phyloP scores from a whole-genome alignment of 2,113 vertebrate genomes.

The Odontesthes bonariensis region DNA sequence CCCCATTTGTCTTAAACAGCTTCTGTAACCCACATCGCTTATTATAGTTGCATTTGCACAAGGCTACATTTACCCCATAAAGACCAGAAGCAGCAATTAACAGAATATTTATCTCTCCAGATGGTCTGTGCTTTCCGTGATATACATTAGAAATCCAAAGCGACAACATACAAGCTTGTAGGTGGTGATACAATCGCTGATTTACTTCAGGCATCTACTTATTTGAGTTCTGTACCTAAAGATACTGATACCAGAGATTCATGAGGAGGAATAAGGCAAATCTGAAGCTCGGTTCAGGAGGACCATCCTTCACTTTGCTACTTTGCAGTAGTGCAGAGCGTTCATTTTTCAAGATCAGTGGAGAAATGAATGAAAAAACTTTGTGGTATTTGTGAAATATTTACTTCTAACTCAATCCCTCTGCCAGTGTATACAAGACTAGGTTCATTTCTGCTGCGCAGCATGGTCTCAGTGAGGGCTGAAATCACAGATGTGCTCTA shows the following conservation, averaged over 20 bases:
- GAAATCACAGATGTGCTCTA: slow-evolving; percentile 83
- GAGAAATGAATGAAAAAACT: slow-evolving; percentile 1
- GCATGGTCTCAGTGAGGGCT: slow-evolving; percentile 69
- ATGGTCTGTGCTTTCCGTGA: background rate
- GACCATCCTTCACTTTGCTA: background rate
- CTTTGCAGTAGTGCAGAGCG: background rate
- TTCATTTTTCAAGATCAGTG: slow-evolving; percentile 30
- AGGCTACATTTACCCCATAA: background rate
- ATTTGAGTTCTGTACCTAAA: background rate
- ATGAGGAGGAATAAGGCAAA: background rate
- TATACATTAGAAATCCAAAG: background rate
- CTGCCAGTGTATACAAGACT: slow-evolving; percentile 45
- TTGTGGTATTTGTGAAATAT: slow-evolving; percentile 48
- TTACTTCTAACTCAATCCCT: slow-evolving; percentile 28
- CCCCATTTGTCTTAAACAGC: background rate
- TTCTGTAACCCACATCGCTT: background rate
- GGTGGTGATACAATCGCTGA: background rate
- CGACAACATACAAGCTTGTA: background rate
- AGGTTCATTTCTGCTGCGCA: slow-evolving; percentile 68
- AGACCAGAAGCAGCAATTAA: background rate
- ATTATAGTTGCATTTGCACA: background rate
- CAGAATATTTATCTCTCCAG: background rate
- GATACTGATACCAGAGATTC: background rate
- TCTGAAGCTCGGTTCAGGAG: background rate
- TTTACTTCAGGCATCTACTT: background rate